Evolutionary conservation across 2,113 vertebrate genomes (phyloP), one percentile per base, ranked within the genome.

Genomic region (Cephalopterus ornatus): DNA sequence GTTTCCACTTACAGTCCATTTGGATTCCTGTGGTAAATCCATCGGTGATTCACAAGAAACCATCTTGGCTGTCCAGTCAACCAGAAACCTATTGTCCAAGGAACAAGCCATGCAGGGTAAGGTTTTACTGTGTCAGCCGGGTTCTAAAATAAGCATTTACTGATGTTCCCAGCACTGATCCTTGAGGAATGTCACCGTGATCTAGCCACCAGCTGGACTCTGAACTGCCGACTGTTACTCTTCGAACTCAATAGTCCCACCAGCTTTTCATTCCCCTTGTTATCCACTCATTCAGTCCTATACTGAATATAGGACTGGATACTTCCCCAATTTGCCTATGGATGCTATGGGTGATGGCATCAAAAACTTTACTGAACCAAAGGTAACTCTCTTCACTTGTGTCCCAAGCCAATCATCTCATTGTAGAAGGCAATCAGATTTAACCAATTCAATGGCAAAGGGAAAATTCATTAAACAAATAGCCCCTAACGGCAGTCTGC

Each of bases 11-110:
- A 24, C 23, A 52, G 63, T 12, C 56, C 33, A 14, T 66, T 49
- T 88, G 75, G 35, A 90, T 81, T 83, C 55, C 65, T 67, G 33
- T 7, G 80, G 44, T n/a, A 81, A 84, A 93, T 91, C 83, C 68
- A 42, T 39, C 14, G 0, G 30, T 0, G 3, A 80, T 65, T 80
- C 76, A 39, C 55, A 84, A 83, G 52, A 85, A 92, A 59, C 10
- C 24, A n/a, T 32, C 33, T 33, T 74, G 50, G 9, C 22, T 41
- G 21, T 55, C 21, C 75, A 62, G 26, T 17, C 55, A 66, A 63
- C 8, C 50, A 88, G 37, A 82, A 88, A 49, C 1, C 3, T 2
- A 49, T 0, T 24, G 33, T 14, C 17, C 71, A 46, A 42, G 46
- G 21, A 67, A 80, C 24, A 46, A 82, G 28, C 44, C 0, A 0